Evolutionary conservation across 1,140 invertebrate genomes (phyloP), one percentile per base, ranked within the genome.

Genomic region (Cephus cinctus): DNA sequence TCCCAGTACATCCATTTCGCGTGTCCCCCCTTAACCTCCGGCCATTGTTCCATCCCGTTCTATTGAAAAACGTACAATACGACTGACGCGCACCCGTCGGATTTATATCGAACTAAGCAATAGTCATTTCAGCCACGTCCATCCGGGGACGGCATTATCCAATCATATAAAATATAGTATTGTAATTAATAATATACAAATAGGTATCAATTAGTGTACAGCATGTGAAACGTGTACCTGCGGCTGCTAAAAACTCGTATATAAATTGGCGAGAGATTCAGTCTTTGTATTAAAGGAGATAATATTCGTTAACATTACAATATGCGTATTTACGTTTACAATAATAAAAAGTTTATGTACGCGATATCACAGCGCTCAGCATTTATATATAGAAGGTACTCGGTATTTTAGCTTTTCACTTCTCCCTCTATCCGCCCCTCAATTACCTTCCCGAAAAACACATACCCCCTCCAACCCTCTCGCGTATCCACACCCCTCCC

Each of bases 341-440:
- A 71, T 60, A 67, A 66, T 69, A 65, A 67, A 68, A 71, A 38
- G 35, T 38, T 38, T 18, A 18, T 73, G 67, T 69, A 76, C 71
- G 71, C 66, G 67, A 76, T 75, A 76, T 76, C 74, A 75, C 74
- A 75, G 74, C 63, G 59, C 63, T 74, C 70, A 76, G 68, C 69
- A 63, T 65, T 58, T 54, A 56, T 59, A 59, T 60, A 42, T 56
- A n/a, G 42, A 62, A 71, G 69, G 64, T 71, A 71, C 67, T 67
- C 52, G 54, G 59, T n/a, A n/a, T n/a, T n/a, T n/a, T n/a, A n/a
- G n/a, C n/a, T n/a, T n/a, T n/a, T n/a, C n/a, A n/a, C n/a, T n/a
- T n/a, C n/a, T n/a, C n/a, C n/a, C n/a, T n/a, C n/a, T n/a, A n/a
- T n/a, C n/a, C n/a, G n/a, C n/a, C n/a, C n/a, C n/a, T n/a, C n/a